Evolutionary conservation across 2,888 invertebrate genomes (phyloP).

Genomic region (Panzeria rudis): DNA sequence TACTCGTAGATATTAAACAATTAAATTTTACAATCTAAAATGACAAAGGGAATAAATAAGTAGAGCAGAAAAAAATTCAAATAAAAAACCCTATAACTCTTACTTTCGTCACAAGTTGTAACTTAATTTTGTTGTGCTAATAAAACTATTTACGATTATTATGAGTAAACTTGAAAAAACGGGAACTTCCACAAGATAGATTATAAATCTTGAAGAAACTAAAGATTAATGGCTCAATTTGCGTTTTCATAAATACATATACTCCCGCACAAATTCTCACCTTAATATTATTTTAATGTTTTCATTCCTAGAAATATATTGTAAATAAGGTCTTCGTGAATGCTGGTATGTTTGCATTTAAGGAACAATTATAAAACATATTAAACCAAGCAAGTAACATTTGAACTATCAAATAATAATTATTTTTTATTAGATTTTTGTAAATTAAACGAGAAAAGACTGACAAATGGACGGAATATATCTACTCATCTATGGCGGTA

Average conservation of each 20-base stretch:
- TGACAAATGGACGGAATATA: neutral
- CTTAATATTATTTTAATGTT: neutral
- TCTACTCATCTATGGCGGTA: too few relatives aligned
- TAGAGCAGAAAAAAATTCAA: neutral
- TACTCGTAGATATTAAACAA: neutral
- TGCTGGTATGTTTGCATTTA: conserved; percentile 15
- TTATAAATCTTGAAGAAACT: neutral
- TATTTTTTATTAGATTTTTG: conserved; percentile 59
- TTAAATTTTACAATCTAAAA: conserved; percentile 39
- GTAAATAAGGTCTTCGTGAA: neutral
- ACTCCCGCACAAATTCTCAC: neutral
- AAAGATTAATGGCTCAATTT: conserved; percentile 12
- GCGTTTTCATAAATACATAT: neutral
- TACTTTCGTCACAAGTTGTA: conserved; percentile 73
- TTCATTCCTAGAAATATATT: neutral
- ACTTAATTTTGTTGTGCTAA: conserved; percentile 71
- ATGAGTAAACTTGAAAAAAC: conserved; percentile 49
- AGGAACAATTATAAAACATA: conserved; percentile 31
- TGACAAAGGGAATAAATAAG: conserved; percentile 38
- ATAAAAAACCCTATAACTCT: conserved; percentile 74
- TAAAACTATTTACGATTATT: conserved; percentile 74
- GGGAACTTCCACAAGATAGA: conserved; percentile 7
- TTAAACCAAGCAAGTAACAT: conserved; percentile 29
- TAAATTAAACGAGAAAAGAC: conserved; percentile 29
- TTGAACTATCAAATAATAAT: conserved; percentile 66